Conservation (phyloP, 2,113 vertebrate genomes). For the Plectropomus leopardus region DNA sequence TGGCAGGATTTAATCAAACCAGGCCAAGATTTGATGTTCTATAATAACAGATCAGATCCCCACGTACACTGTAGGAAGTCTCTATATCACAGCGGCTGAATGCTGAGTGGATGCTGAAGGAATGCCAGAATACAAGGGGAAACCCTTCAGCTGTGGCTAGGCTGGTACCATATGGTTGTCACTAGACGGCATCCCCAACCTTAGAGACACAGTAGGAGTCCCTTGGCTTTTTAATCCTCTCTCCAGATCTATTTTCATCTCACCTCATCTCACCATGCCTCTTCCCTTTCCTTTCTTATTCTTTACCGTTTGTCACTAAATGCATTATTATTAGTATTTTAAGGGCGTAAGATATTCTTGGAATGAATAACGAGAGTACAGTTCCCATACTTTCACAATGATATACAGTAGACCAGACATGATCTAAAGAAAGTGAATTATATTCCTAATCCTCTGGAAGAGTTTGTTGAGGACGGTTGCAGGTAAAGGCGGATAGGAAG, state of each 20-base stretch:
- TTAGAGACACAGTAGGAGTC: background rate
- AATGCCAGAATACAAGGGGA: background rate
- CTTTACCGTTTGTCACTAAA: background rate
- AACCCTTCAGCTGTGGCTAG: background rate
- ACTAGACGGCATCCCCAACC: background rate
- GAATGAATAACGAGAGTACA: background rate
- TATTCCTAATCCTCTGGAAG: background rate
- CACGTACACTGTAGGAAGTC: background rate
- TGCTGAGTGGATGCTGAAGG: background rate
- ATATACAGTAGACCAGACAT: background rate
- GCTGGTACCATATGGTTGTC: background rate
- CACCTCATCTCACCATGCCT: background rate
- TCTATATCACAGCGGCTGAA: background rate
- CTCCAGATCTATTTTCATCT: background rate
- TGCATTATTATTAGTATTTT: background rate
- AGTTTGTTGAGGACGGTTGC: background rate
- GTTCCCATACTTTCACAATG: background rate
- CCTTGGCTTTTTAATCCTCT: background rate
- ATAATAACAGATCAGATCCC: slow-evolving; percentile 1
- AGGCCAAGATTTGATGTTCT: slow-evolving; percentile 12
- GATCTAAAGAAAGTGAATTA: background rate
- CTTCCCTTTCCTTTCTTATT: background rate
- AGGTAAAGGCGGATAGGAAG: slow-evolving; percentile 11
- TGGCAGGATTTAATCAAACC: slow-evolving; percentile 21
- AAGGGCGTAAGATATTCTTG: background rate